Conservation (phyloP, 2,888 invertebrate species). For the Mimachlamys varia region DNA sequence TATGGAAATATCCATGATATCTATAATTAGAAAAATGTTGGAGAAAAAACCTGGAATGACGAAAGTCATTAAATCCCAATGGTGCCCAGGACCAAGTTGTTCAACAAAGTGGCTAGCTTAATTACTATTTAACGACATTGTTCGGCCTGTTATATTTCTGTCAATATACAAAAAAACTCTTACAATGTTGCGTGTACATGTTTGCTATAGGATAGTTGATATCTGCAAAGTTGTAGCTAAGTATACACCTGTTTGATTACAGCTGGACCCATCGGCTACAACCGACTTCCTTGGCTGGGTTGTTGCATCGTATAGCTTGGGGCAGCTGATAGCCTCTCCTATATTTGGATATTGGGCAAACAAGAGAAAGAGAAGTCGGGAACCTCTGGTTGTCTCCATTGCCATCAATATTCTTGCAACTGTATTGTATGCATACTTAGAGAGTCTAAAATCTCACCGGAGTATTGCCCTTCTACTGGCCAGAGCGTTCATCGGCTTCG, state of each 20-base stretch:
- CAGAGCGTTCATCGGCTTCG: conserved; percentile 79
- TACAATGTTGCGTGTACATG: too few species aligned
- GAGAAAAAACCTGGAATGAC: too few species aligned
- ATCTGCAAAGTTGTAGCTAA: too few species aligned
- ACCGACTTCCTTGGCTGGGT: conserved; percentile 79
- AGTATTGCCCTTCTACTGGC: conserved; percentile 68
- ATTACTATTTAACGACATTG: too few species aligned
- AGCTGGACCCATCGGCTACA: conserved; percentile 69
- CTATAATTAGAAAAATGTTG: too few species aligned
- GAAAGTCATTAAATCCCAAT: too few species aligned
- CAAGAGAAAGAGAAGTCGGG: conserved; percentile 63
- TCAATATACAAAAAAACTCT: too few species aligned
- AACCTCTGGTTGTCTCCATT: conserved; percentile 76
- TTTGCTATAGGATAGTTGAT: too few species aligned
- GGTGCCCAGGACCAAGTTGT: too few species aligned
- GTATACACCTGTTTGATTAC: conserved; percentile 37
- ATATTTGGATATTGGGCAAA: conserved; percentile 78
- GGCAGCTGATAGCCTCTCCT: conserved; percentile 80
- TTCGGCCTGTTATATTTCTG: too few species aligned
- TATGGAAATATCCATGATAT: too few species aligned
- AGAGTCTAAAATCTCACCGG: conserved; percentile 66
- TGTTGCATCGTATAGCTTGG: conserved; percentile 79
- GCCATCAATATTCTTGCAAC: conserved; percentile 78
- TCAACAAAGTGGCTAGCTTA: too few species aligned
- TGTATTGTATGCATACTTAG: conserved; percentile 77